Percentiles rank a stretch among this genome's conserved stretches.
Conservation (phyloP, 2,113 vertebrate genomes). For the Corythoichthys intestinalis region DNA sequence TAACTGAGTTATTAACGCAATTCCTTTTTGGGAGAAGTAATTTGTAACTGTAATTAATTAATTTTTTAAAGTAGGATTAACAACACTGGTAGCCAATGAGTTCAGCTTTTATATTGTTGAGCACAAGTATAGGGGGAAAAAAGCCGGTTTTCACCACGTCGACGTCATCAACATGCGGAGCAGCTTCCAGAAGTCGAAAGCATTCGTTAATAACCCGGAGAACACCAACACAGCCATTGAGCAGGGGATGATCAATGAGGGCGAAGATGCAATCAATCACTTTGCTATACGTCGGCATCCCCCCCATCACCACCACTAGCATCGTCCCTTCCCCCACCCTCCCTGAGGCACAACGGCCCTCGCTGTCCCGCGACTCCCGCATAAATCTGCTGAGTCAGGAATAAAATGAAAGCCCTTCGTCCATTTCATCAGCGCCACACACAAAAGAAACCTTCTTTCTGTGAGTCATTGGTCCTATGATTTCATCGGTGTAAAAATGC, state of each 20-base stretch:
- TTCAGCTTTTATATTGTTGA: too few relatives aligned
- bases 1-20: too few relatives aligned
- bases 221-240: conserved; percentile 49
- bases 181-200: conserved; percentile 43
- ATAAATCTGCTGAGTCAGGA: conserved; percentile 52
- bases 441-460: not conserved
- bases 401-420: conserved; percentile 29
- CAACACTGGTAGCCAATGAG: too few relatives aligned
- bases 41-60: too few relatives aligned
- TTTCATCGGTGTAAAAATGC: not conserved
- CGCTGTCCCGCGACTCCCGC: conserved; percentile 42
- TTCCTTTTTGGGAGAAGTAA: too few relatives aligned
- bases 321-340: not conserved
- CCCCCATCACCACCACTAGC: not conserved
- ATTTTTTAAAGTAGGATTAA: too few relatives aligned
- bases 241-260: conserved; percentile 61
- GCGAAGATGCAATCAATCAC: conserved; percentile 59
- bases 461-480: not conserved
- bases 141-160: not conserved
- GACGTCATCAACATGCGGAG: conserved; percentile 48
- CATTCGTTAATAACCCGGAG: conserved; percentile 1
- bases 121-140: not conserved
- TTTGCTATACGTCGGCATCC: conserved; percentile 44
- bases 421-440: conserved; percentile 54
- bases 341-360: conserved; percentile 27